Percentiles rank a stretch among this genome's conserved stretches.
Conservation (phyloP, 2,113 vertebrate genomes). For the Myanophis thanlyinensis region DNA sequence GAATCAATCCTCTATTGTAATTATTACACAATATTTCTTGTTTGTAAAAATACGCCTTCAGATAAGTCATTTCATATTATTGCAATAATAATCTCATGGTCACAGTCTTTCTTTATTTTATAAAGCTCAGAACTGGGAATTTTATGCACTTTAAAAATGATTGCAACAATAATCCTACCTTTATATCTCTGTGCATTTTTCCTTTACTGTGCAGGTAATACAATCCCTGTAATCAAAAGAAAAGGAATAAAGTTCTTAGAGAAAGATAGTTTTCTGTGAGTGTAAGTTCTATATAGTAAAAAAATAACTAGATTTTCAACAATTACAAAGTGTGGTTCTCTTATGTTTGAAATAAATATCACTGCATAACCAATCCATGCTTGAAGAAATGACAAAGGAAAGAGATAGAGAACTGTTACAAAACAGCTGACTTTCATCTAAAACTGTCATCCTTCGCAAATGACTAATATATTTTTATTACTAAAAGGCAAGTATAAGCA, state of each 20-base stretch:
- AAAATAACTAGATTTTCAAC: constrained; percentile 10
- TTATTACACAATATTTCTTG: not conserved
- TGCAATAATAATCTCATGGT: not conserved
- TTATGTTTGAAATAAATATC: not conserved
- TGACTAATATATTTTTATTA: not conserved
- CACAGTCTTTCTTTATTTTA: constrained; percentile 15
- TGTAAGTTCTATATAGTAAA: not conserved
- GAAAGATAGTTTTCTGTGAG: constrained; percentile 21
- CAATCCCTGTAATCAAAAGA: constrained; percentile 72
- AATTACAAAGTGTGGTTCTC: not conserved
- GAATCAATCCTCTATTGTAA: not conserved
- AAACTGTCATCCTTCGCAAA: not conserved
- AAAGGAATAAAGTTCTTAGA: constrained; percentile 19
- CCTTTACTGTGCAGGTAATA: constrained; percentile 89
- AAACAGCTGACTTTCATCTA: not conserved
- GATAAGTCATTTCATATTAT: not conserved
- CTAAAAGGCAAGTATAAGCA: not conserved
- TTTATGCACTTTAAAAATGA: not conserved
- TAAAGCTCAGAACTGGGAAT: not conserved
- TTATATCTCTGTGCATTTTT: constrained; percentile 91
- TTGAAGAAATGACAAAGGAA: not conserved
- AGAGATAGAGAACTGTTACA: not conserved
- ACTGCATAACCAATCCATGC: not conserved
- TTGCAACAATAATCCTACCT: constrained; percentile 68
- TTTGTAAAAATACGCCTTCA: not conserved